These are phyloP conservation scores for Criorhina ranunculi DNA, from an alignment of 2,888 invertebrate species.

Conservation along the genomic window DNA sequence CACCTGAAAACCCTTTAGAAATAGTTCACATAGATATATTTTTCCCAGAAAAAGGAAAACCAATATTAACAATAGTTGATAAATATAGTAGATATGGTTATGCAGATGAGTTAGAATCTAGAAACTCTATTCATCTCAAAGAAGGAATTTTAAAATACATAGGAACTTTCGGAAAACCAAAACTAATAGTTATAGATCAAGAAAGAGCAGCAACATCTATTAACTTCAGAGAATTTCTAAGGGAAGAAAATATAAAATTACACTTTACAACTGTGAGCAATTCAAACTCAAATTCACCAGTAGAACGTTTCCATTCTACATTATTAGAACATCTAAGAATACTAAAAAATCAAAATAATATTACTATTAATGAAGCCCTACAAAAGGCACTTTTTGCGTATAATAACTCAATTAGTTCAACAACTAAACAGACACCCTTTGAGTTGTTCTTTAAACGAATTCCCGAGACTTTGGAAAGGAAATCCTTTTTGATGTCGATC, in stretches of 20 bases:
- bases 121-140: slow-evolving; percentile 24
- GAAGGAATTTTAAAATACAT: slow-evolving; percentile 26
- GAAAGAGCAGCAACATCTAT: slow-evolving; percentile 27
- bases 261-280: slow-evolving; percentile 14
- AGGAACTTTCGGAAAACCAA: slow-evolving; percentile 21
- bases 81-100: slow-evolving; percentile 22
- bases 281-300: too few species aligned
- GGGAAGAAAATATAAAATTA: slow-evolving; percentile 13
- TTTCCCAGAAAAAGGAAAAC: slow-evolving; percentile 20
- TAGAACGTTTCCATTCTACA: too few species aligned
- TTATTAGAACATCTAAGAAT: too few species aligned
- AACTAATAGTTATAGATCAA: slow-evolving; percentile 19
- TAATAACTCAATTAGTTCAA: too few species aligned
- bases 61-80: slow-evolving; percentile 13
- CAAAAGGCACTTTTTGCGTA: too few species aligned
- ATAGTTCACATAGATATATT: background rate
- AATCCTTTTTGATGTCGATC: too few species aligned
- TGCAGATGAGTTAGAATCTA: slow-evolving; percentile 12
- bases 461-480: too few species aligned
- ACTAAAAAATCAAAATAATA: too few species aligned
- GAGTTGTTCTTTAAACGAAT: too few species aligned
- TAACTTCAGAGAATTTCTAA: slow-evolving; percentile 29
- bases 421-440: too few species aligned
- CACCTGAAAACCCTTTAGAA: background rate
- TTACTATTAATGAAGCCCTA: too few species aligned